Evolutionary conservation across 2,113 vertebrate species (phyloP), one percentile per base, ranked within the genome.

Genomic region (Gnathonemus longibarbis): DNA sequence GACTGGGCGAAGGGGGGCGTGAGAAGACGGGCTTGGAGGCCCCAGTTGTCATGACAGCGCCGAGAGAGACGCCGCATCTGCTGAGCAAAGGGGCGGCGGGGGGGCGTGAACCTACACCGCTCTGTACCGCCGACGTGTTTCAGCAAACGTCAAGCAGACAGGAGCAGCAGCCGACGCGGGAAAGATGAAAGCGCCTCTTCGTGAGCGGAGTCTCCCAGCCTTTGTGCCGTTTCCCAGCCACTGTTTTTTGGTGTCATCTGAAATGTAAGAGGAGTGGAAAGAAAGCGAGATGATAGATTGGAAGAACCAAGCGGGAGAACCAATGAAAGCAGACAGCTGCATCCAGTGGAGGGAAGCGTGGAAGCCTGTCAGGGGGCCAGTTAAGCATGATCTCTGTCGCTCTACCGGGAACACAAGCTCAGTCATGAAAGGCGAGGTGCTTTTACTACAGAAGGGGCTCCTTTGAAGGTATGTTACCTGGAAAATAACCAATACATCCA

Each of bases 281-380:
- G 42, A 89, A 77, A 62, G 19, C 62, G 17, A 48, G 62, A 89
- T 89, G 45, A 89, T 50, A 35, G 88, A 77, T 49, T 89, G 46
- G 24, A 49, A 77, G 46, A 77, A 77, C 4, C 5, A 8, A 27
- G 45, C 4, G 3, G 11, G 24, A 49, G 13, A 74, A 31, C 19
- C 56, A 62, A n/a, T 45, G 11, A 88, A 62, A 45, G 90, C 39
- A 87, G 5, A 91, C 91, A 93, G 94, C 87, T 90, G 90, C 31
- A 52, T 13, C 9, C 90, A 50, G 27, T 91, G 93, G 89, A 90
- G 46, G 45, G 52, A 91, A 92, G 89, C 93, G 92, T 62, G 24
- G 6, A 42, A 1, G 39, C 35, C 53, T 46, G 39, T 11, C 31
- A 39, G 48, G 50, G 9, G 31, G 27, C 50, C 49, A 1, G 35